These are phyloP conservation scores for Ichneumoninae sp. DNA, from an alignment of 2,888 invertebrate genomes.

Conservation along the genomic window DNA sequence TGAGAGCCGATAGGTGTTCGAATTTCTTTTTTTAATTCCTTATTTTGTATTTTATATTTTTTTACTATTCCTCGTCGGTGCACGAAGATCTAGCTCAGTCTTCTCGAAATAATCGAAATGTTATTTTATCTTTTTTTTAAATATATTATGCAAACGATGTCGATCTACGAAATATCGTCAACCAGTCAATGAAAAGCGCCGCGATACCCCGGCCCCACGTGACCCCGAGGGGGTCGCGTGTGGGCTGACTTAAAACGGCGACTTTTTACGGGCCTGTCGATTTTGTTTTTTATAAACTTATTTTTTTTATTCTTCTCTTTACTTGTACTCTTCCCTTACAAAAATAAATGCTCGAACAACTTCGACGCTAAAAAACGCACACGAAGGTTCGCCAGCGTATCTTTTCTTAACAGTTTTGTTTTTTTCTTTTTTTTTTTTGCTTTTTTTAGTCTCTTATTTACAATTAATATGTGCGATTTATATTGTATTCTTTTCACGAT, in stretches of 20 bases:
- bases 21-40: conserved; percentile 13
- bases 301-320: conserved; percentile 59
- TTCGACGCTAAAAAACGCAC: conserved; percentile 75
- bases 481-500: conserved; percentile 1
- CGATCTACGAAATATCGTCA: neutral
- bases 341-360: conserved; percentile 80
- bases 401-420: conserved; percentile 3
- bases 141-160: conserved; percentile 3
- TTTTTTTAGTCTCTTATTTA: conserved; percentile 40
- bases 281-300: conserved; percentile 20
- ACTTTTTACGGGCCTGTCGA: conserved; percentile 43
- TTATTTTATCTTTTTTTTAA: conserved; percentile 2
- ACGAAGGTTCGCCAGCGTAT: conserved; percentile 72
- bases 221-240: conserved; percentile 49
- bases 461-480: conserved; percentile 45
- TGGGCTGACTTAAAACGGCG: conserved; percentile 30
- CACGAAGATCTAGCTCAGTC: conserved; percentile 61
- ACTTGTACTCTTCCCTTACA: conserved; percentile 73
- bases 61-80: conserved; percentile 38
- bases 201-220: conserved; percentile 36
- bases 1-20: conserved; percentile 26
- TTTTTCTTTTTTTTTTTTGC: conserved; percentile 20
- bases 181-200: conserved; percentile 29
- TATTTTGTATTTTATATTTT: neutral
- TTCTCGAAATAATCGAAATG: conserved; percentile 63